Percentiles rank a stretch among this genome's conserved stretches.
Conservation (phyloP, 2,113 vertebrate genomes). For the Tragelaphus scriptus region DNA sequence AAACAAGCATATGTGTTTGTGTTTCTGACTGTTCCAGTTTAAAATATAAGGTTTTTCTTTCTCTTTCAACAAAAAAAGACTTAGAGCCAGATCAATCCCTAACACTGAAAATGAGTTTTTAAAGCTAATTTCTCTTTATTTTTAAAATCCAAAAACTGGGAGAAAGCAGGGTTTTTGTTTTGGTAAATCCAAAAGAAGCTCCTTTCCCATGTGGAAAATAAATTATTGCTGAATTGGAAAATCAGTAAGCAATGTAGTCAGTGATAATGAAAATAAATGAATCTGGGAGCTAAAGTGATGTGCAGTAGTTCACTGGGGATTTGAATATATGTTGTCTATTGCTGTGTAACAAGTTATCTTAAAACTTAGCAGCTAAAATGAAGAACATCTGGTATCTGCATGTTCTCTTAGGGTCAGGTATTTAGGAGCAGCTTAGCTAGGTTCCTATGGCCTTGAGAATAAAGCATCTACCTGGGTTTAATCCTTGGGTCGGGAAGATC, state of each 20-base stretch:
- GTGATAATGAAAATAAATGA: conserved; percentile 19
- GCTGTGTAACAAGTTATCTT: background rate
- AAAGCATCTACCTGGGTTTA: background rate
- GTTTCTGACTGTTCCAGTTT: conserved; percentile 50
- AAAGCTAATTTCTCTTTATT: conserved; percentile 10
- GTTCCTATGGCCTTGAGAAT: background rate
- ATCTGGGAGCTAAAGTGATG: background rate
- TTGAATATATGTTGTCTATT: conserved; percentile 23
- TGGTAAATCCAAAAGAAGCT: background rate
- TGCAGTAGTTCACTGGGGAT: background rate
- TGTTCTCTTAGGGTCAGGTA: background rate
- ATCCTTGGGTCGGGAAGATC: background rate
- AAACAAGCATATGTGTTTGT: conserved; percentile 60
- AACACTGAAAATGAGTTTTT: conserved; percentile 43
- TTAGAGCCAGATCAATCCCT: background rate
- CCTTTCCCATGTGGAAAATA: background rate
- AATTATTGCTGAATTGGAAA: conserved; percentile 35
- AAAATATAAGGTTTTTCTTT: background rate
- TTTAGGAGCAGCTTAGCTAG: background rate
- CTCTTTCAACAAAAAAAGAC: background rate
- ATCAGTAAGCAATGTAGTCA: background rate
- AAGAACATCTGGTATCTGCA: background rate
- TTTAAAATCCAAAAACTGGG: conserved; percentile 20
- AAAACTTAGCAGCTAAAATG: background rate
- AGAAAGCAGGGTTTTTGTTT: background rate